Base-by-base conservation (phyloP, 2,113 vertebrate genomes). In the Gallinago jamesoni region DNA sequence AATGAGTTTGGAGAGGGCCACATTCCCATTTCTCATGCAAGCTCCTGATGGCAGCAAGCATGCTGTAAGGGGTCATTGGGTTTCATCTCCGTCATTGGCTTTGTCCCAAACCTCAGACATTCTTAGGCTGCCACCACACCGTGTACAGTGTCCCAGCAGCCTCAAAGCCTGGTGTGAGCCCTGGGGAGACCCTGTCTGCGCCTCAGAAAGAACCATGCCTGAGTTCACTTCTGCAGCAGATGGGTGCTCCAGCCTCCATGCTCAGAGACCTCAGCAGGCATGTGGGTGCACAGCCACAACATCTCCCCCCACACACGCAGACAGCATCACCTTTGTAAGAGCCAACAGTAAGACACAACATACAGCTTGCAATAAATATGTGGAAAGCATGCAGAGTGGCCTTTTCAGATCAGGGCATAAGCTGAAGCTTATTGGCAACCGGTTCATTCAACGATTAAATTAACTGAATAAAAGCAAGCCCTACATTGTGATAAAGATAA, bases 121-220 rank as follows among this genome's bases (percentile, higher is more conserved):
- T 35, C 43, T 33, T 16, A 43, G 55, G 41, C 21, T 89, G 31
- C 39, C 8, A 1, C 27, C 56, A 21, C 8, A 0, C 19, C 30
- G 24, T 9, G n/a, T 45, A 27, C 48, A 82, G 16, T 11, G 41
- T 55, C 16, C 39, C 57, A 56, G 47, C 22, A 55, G 23, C 23
- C 7, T 47, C 57, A 39, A 47, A 48, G 15, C 21, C 47, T 19
- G 1, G 0, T 4, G 16, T 48, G 47, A 55, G 9, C 35, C 56
- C 22, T 47, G 45, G 45, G 37, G 33, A 41, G 30, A 79, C 13
- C 11, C 18, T 45, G 16, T 19, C 31, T 16, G 27, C 0, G 0
- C 19, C 28, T 50, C 2, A 0, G 37, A 41, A 18, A 0, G 0
- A 84, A 35, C 35, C 5, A 14, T 69, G n/a, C 24, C 14, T 19